phyloP scores from a whole-genome alignment of 2,888 invertebrate species.

The Clunio marinus region DNA sequence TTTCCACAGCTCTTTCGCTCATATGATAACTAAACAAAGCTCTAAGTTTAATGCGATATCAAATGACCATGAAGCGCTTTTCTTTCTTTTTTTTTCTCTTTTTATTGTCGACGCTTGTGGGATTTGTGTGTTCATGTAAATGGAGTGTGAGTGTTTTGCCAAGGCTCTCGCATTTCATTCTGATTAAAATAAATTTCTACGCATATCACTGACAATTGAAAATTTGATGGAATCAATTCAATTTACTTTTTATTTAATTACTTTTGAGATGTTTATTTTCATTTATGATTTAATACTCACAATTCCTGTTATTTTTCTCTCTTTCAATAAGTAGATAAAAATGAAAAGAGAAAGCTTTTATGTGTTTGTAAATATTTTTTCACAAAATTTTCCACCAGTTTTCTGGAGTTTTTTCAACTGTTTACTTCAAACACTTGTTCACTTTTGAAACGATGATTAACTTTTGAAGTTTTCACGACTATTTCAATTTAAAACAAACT shows the following conservation, averaged over 20 bases:
- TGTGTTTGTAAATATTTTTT: not conserved
- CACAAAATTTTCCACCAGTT: no score
- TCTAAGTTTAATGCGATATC: not conserved
- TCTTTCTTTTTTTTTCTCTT: conserved; percentile 1
- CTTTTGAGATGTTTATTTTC: not conserved
- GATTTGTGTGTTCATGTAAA: not conserved
- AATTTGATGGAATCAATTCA: conserved; percentile 8
- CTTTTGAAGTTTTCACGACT: not conserved
- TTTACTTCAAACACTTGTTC: not conserved
- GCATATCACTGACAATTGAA: conserved; percentile 14
- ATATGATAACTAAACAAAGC: not conserved
- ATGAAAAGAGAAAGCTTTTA: not conserved
- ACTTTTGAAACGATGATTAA: not conserved
- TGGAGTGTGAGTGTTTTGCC: conserved; percentile 1
- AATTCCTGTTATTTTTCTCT: not conserved
- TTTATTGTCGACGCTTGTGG: not conserved
- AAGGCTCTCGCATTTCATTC: not conserved
- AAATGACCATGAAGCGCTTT: conserved; percentile 37
- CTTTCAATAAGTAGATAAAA: not conserved
- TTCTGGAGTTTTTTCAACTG: no score
- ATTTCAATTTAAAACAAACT: not conserved
- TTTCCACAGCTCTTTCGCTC: no score
- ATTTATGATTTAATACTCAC: conserved; percentile 16
- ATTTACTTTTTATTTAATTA: not conserved
- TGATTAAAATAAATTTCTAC: conserved; percentile 8